phyloP scores from a whole-genome alignment of 2,797 vertebrate species.

The Vultur gryphus region DNA sequence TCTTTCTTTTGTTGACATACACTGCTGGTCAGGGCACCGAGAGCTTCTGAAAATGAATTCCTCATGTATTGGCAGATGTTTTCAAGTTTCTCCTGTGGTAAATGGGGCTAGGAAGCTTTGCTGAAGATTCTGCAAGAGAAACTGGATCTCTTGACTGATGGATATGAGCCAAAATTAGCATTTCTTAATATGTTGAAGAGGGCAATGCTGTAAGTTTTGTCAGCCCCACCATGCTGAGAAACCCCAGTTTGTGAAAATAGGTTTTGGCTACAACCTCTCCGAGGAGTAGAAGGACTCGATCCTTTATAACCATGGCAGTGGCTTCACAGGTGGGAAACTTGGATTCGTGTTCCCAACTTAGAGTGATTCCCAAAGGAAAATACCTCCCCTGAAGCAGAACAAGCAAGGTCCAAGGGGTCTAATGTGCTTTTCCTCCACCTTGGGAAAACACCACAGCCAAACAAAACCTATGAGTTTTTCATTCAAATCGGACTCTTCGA shows the following conservation, averaged over 20 bases:
- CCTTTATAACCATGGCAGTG: background rate
- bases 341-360: background rate
- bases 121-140: background rate
- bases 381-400: background rate
- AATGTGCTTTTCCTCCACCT: background rate
- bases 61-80: background rate
- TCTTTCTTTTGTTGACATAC: background rate
- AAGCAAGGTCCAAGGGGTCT: background rate
- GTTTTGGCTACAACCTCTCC: background rate
- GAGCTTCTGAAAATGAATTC: background rate
- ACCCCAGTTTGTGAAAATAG: background rate
- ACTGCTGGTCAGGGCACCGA: rapidly evolving
- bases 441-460: background rate
- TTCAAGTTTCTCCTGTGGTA: background rate
- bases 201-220: background rate
- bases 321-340: background rate
- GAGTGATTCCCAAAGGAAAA: background rate
- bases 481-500: rapidly evolving
- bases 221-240: background rate
- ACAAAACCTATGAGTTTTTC: background rate
- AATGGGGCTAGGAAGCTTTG: background rate
- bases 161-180: background rate
- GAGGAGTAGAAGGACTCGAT: background rate
- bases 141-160: background rate
- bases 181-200: background rate